phyloP scores from a whole-genome alignment of 2,888 invertebrate species.

The Leptopilina myrica region DNA sequence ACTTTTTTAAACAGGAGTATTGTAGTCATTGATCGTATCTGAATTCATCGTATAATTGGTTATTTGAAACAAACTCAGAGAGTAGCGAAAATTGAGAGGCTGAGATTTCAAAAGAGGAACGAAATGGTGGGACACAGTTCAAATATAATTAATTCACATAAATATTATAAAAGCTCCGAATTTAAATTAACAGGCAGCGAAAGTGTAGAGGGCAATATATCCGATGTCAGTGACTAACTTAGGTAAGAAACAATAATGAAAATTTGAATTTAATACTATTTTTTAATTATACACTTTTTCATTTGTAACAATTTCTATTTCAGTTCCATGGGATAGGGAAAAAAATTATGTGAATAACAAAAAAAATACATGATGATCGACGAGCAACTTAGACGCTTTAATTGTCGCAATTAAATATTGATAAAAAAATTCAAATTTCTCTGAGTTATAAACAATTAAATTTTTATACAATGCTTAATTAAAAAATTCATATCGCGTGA shows the following conservation, averaged over 20 bases:
- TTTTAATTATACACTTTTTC: background rate
- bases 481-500: too few relatives aligned
- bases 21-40: slow-evolving; percentile 94
- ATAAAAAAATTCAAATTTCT: too few relatives aligned
- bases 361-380: slow-evolving; percentile 68
- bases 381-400: too few relatives aligned
- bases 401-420: too few relatives aligned
- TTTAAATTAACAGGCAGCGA: slow-evolving; percentile 78
- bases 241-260: slow-evolving; percentile 77
- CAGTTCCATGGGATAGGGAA: slow-evolving; percentile 88
- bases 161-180: slow-evolving; percentile 75
- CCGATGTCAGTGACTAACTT: slow-evolving; percentile 84
- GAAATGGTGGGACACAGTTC: slow-evolving; percentile 73
- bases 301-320: background rate
- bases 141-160: too few relatives aligned
- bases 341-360: slow-evolving; percentile 82
- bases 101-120: slow-evolving; percentile 79
- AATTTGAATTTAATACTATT: background rate
- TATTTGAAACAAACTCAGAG: slow-evolving; percentile 76
- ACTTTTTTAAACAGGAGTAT: slow-evolving; percentile 83
- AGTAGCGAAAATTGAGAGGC: slow-evolving; percentile 51
- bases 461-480: too few relatives aligned
- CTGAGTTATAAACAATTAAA: too few relatives aligned
- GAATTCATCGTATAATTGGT: slow-evolving; percentile 88
- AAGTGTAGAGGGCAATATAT: slow-evolving; percentile 72